Percentiles rank a stretch among this genome's conserved stretches.
phyloP scores from a whole-genome alignment of 2,113 vertebrate species.

The Onychostruthus taczanowskii region DNA sequence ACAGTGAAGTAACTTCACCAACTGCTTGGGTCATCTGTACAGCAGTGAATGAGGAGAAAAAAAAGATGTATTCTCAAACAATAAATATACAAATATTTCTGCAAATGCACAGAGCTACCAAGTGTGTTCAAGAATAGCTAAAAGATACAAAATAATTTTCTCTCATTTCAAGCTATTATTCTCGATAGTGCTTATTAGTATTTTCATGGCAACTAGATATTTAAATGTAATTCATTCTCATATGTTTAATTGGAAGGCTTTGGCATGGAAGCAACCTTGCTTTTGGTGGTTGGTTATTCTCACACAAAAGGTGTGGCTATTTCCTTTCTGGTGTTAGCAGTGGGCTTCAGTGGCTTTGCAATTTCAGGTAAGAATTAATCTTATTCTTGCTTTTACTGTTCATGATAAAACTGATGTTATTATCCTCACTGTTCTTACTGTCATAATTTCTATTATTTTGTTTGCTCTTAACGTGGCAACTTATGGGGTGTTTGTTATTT shows the following conservation, averaged over 20 bases:
- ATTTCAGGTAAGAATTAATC: slow-evolving; percentile 87
- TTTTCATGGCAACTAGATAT: not conserved
- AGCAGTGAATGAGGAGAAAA: not conserved
- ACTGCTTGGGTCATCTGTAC: not conserved
- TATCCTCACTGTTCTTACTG: not conserved
- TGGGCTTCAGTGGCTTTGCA: slow-evolving; percentile 97
- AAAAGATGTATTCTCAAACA: not conserved
- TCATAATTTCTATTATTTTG: not conserved
- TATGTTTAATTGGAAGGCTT: slow-evolving; percentile 80
- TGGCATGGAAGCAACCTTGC: slow-evolving; percentile 96
- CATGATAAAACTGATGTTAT: not conserved
- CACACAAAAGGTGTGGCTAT: slow-evolving; percentile 93
- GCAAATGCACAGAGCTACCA: not conserved
- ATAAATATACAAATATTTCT: not conserved
- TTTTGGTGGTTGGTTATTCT: slow-evolving; percentile 94
- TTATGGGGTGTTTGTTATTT: not conserved
- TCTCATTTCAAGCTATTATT: not conserved
- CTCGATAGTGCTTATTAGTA: not conserved
- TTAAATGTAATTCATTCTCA: not conserved
- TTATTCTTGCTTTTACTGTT: not conserved
- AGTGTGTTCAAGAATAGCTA: not conserved
- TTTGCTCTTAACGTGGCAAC: not conserved
- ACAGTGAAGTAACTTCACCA: not conserved
- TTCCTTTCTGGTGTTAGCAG: slow-evolving; percentile 93
- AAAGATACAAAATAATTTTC: not conserved